Conservation (phyloP, 1,140 invertebrate species). For the Asobara japonica region DNA sequence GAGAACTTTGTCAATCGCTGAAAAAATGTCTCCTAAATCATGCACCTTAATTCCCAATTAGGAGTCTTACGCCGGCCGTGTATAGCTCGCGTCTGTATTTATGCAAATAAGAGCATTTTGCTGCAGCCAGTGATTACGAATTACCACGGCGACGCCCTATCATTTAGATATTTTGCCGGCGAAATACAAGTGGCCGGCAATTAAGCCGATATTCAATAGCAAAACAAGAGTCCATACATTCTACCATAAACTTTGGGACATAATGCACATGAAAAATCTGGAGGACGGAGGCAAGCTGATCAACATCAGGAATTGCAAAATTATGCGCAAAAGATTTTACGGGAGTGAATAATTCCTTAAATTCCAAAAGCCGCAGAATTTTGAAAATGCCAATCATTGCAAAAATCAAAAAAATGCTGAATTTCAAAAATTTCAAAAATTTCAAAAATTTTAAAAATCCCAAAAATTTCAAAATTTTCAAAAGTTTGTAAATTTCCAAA, state of each 20-base stretch:
- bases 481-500: too few relatives aligned
- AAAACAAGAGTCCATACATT: neutral
- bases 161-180: neutral
- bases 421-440: too few relatives aligned
- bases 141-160: neutral
- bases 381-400: too few relatives aligned
- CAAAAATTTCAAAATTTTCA: too few relatives aligned
- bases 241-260: neutral
- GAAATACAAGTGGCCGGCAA: neutral
- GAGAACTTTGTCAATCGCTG: too few relatives aligned
- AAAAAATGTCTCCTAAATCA: neutral
- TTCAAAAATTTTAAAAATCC: too few relatives aligned
- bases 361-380: too few relatives aligned
- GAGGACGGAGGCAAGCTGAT: too few relatives aligned
- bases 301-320: too few relatives aligned
- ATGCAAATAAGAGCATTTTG: neutral
- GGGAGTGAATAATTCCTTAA: too few relatives aligned
- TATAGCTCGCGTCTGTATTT: neutral
- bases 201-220: neutral
- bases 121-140: neutral
- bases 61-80: neutral
- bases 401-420: too few relatives aligned
- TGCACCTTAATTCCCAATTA: conserved; percentile 2
- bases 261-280: neutral
- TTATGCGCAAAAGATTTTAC: too few relatives aligned